Conservation (phyloP, 2,113 vertebrate species). For the Siphamia tubifer region DNA sequence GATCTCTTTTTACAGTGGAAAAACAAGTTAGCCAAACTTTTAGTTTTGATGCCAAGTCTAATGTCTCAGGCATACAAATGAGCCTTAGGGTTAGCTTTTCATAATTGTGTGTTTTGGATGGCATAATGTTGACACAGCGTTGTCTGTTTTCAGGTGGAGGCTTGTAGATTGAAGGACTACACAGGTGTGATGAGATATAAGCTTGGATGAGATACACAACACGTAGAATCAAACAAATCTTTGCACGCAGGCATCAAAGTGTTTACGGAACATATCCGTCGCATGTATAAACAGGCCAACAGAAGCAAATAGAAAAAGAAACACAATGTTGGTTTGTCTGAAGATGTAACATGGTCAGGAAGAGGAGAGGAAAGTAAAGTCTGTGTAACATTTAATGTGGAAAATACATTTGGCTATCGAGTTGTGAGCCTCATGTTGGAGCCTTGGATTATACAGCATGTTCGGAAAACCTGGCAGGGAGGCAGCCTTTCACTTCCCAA, state of each 20-base stretch:
- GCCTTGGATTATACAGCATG: constrained; percentile 18
- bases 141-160: constrained; percentile 19
- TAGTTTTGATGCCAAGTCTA: background rate
- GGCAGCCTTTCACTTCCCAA: background rate
- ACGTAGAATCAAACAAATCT: constrained; percentile 1
- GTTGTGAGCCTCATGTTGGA: constrained; percentile 23
- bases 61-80: background rate
- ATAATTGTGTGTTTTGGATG: background rate
- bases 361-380: background rate
- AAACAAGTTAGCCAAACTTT: too few relatives aligned
- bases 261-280: background rate
- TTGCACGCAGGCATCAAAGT: background rate
- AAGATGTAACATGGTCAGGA: background rate
- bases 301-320: background rate
- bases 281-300: background rate
- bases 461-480: constrained; percentile 50
- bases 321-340: background rate
- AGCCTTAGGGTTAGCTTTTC: background rate
- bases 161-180: constrained; percentile 13
- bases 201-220: background rate
- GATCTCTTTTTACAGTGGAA: too few relatives aligned
- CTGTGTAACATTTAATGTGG: constrained; percentile 40
- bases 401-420: constrained; percentile 63
- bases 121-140: background rate
- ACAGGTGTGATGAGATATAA: constrained; percentile 17